These are phyloP conservation scores for Montipora capitata DNA, from an alignment of 92 coral and sea anemone genomes.

Conservation along the genomic window DNA sequence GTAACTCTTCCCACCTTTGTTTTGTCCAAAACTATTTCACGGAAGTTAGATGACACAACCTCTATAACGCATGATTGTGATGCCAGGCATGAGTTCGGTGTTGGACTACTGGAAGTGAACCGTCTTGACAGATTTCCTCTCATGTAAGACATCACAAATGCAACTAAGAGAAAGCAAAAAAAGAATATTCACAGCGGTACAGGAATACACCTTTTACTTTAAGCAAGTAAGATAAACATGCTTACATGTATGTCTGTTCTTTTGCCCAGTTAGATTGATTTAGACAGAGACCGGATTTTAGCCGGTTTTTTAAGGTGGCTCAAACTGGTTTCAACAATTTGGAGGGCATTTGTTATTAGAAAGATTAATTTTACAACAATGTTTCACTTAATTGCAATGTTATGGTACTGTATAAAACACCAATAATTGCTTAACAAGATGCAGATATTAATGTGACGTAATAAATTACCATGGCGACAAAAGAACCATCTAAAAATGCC, in stretches of 20 bases:
- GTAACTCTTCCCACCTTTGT: constrained; percentile 72
- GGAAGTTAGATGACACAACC: constrained; percentile 83
- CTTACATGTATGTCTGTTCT: not conserved
- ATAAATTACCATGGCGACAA: too few species aligned
- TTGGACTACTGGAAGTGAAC: constrained; percentile 79
- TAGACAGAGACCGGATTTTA: too few species aligned
- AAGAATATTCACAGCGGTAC: not conserved
- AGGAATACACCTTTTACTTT: constrained; percentile 5
- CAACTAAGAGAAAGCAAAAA: constrained; percentile 66
- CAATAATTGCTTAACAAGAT: too few species aligned
- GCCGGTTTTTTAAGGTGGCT: too few species aligned
- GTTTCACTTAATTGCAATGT: too few species aligned
- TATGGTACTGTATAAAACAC: too few species aligned
- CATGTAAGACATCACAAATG: constrained; percentile 93
- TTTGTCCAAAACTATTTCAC: constrained; percentile 81
- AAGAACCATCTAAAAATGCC: too few species aligned
- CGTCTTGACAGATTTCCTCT: constrained; percentile 82
- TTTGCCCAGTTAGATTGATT: not conserved
- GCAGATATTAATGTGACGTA: too few species aligned
- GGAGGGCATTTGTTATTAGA: too few species aligned
- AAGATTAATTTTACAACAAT: too few species aligned
- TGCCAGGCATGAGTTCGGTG: constrained; percentile 57
- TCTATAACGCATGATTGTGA: constrained; percentile 85
- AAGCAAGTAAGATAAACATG: not conserved
- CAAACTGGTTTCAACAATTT: too few species aligned